Base-by-base conservation (phyloP, 2,888 invertebrate genomes). In the Machimus rusticus region DNA sequence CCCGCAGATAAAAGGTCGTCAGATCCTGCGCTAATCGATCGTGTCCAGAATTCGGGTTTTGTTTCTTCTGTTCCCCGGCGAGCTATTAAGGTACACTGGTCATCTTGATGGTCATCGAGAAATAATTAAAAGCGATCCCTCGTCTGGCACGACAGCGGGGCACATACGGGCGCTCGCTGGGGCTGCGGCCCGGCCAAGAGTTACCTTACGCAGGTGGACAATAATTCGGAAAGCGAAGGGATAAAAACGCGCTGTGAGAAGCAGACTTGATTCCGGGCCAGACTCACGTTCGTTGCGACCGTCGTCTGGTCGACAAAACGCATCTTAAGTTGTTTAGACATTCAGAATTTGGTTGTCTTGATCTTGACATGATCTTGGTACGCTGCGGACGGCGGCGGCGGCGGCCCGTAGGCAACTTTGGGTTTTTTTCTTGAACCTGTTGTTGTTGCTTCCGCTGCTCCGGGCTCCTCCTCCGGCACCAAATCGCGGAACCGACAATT, bases 261-360 rank as follows among this genome's bases (percentile, higher is more conserved):
- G 66, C 74, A 84, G 39, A 84, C 57, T 84, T 84, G 37, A 57
- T 84, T 84, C 74, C 39, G 74, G 16, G 23, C 28, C 74, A 31
- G 23, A 8, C 28, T 74, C 46, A 86, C 74, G 34, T 46, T 86
- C 28, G 55, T 77, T 77, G 8, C 39, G 43, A 76, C 23, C 74
- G 86, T 86, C 86, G 86, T 76, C 86, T 86, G 86, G 77, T 76
- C 57, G 77, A 86, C 86, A 86, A 77, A 86, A 77, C 86, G 86
- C 77, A 86, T 86, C 77, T 86, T 77, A 86, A 86, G 86, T 79
- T 86, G 86, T 86, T 86, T 86, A 86, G 86, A 86, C 86, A 79
- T 86, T 86, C 86, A 86, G 66, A 86, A 76, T 79, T 79, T 51
- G 86, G 86, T 79, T 86, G 86, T 66, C 86, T 79, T 86, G 86